Evolutionary conservation across 2,888 invertebrate species (phyloP).

Genomic region (Drosophila multiciliata): DNA sequence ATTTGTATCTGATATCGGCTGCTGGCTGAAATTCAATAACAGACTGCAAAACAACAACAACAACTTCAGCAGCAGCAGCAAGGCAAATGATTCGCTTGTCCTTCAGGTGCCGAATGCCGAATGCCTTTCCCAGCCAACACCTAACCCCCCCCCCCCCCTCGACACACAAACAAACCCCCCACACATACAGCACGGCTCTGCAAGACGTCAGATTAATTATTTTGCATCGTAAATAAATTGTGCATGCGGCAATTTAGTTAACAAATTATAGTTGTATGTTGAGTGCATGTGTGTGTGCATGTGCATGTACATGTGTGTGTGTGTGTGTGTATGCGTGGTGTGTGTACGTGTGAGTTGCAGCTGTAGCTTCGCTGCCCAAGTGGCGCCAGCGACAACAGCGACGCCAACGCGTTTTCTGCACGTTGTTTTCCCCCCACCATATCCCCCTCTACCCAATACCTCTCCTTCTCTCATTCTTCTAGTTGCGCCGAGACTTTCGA

Average conservation of each 20-base stretch:
- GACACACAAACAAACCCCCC: background rate
- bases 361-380: slow-evolving; percentile 39
- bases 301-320: background rate
- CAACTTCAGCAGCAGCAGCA: slow-evolving; percentile 19
- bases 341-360: slow-evolving; percentile 11
- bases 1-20: slow-evolving; percentile 10
- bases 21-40: slow-evolving; percentile 43
- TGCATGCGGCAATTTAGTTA: slow-evolving; percentile 65
- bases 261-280: slow-evolving; percentile 57
- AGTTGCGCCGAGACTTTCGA: slow-evolving; percentile 2
- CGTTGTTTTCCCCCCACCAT: slow-evolving; percentile 5
- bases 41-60: background rate
- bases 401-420: slow-evolving; percentile 49
- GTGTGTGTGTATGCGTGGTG: background rate
- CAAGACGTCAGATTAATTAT: slow-evolving; percentile 60
- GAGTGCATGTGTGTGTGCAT: background rate
- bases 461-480: background rate
- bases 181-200: background rate
- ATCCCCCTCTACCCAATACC: background rate
- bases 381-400: slow-evolving; percentile 46
- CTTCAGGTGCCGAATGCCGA: slow-evolving; percentile 52
- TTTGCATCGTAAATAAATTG: slow-evolving; percentile 69
- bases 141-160: background rate
- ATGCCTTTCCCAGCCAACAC: slow-evolving; percentile 36
- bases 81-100: slow-evolving; percentile 45